Base-by-base conservation (phyloP, 2,113 vertebrate genomes). In the Odocoileus hemionus region DNA sequence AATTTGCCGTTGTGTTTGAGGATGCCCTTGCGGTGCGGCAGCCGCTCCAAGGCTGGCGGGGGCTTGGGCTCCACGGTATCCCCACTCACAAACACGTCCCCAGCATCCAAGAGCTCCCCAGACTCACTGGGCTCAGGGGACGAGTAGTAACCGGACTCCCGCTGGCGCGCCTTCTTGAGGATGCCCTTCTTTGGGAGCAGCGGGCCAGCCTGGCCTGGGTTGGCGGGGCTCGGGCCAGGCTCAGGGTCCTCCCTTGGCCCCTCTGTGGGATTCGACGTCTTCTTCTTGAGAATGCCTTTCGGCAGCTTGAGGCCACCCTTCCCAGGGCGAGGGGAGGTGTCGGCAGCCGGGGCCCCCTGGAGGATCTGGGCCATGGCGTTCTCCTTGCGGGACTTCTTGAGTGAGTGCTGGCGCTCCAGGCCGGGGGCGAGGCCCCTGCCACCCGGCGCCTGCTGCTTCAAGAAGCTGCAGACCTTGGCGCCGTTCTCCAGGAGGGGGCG, bases 321-420 rank as follows among this genome's bases (percentile, higher is more conserved):
- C 89, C 97, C 84, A 6, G 97, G 96, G 64, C 96, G 98, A 23
- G 98, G 95, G 0, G 95, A 12, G 4, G 94, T 39, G 9, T 98
- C 97, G 0, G 98, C 52, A 3, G 30, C 67, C 0, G 2, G 79
- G 28, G 83, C 96, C n/a, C 99, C 99, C 45, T 99, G 99, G 95
- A 99, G 97, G 0, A 84, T 97, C 19, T 99, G 99, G 43, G 99
- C 99, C 61, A 99, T 97, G 0, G 99, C 99, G 1, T 99, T 99
- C 98, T 99, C 99, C 97, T 99, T 99, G 52, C 99, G 99, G 3
- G 99, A 99, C 70, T 99, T 99, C 96, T 99, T 99, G 96, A 99
- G 99, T 0, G 99, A 99, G 23, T 99, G 99, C 96, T 99, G 99
- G 11, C 99, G 98, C 89, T 99, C 99, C 26, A 99, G 98, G 0